These are phyloP conservation scores for Cebidichthys violaceus DNA, from an alignment of 2,113 vertebrate genomes.

Conservation along the genomic window DNA sequence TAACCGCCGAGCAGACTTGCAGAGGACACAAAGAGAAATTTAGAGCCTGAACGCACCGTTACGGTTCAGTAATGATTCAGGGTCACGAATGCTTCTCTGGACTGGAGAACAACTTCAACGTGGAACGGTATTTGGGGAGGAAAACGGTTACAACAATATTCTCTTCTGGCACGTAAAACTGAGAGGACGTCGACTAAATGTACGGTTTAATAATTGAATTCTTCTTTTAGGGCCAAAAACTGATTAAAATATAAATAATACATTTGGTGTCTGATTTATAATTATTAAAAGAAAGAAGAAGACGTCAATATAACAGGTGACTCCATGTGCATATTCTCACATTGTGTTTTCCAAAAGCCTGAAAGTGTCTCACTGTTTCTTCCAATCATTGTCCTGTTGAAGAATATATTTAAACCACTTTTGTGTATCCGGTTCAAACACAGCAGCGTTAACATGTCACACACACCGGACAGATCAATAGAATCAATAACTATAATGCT, in stretches of 20 bases:
- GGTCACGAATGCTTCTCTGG: too few species aligned
- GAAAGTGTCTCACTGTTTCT: background rate
- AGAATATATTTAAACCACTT: background rate
- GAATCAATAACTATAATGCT: conserved; percentile 55
- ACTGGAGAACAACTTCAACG: background rate
- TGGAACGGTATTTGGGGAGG: background rate
- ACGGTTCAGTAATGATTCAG: too few species aligned
- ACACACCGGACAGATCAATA: background rate
- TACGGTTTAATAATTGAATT: too few species aligned
- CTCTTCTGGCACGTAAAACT: too few species aligned
- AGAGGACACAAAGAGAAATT: too few species aligned
- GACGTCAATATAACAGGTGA: background rate
- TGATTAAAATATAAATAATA: too few species aligned
- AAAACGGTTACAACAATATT: background rate
- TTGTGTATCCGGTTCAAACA: background rate
- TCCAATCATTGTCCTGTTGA: background rate
- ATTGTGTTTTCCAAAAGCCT: background rate
- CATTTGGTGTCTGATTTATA: too few species aligned
- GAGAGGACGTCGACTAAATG: too few species aligned
- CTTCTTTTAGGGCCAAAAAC: too few species aligned
- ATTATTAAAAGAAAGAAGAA: background rate
- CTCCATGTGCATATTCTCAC: background rate
- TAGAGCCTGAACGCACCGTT: too few species aligned
- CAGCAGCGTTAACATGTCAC: conserved; percentile 34
- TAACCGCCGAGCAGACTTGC: too few species aligned